These are phyloP conservation scores for Acanthurus tractus DNA, from an alignment of 2,797 vertebrate genomes.

Conservation along the genomic window DNA sequence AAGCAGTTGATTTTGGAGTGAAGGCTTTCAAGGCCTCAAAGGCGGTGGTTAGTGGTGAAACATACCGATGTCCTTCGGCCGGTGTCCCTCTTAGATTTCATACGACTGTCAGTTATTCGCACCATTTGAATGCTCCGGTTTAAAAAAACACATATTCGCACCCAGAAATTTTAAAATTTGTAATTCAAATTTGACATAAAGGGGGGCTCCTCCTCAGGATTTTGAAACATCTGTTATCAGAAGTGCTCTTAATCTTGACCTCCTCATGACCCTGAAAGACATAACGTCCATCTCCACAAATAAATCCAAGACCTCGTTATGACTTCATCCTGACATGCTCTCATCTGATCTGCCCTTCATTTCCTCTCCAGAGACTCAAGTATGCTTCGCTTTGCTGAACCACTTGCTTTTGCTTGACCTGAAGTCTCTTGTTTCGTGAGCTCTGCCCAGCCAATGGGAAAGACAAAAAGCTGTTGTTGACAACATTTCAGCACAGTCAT, in stretches of 20 bases:
- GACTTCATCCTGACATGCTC: conserved; percentile 24
- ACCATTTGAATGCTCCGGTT: background rate
- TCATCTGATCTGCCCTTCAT: conserved; percentile 37
- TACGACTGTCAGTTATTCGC: background rate
- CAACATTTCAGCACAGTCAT: conserved; percentile 40
- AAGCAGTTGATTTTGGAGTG: conserved; percentile 40
- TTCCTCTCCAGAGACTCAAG: conserved; percentile 34
- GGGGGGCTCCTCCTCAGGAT: background rate
- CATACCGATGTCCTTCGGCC: background rate
- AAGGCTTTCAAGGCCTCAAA: conserved; percentile 20
- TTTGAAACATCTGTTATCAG: conserved; percentile 18
- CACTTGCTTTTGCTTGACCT: conserved; percentile 43
- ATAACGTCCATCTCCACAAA: conserved; percentile 6
- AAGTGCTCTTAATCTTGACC: conserved; percentile 11
- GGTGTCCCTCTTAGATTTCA: background rate
- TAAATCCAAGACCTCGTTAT: conserved; percentile 27
- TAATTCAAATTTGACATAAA: background rate
- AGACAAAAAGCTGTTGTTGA: conserved; percentile 20
- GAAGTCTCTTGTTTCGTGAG: conserved; percentile 21
- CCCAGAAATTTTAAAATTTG: background rate
- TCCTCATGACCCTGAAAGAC: conserved; percentile 21
- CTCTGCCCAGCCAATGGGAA: background rate
- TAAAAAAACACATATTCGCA: background rate
- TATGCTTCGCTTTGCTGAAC: conserved; percentile 19
- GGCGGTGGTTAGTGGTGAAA: background rate